phyloP scores from a whole-genome alignment of 2,113 vertebrate genomes.

The Pterophyllum scalare region DNA sequence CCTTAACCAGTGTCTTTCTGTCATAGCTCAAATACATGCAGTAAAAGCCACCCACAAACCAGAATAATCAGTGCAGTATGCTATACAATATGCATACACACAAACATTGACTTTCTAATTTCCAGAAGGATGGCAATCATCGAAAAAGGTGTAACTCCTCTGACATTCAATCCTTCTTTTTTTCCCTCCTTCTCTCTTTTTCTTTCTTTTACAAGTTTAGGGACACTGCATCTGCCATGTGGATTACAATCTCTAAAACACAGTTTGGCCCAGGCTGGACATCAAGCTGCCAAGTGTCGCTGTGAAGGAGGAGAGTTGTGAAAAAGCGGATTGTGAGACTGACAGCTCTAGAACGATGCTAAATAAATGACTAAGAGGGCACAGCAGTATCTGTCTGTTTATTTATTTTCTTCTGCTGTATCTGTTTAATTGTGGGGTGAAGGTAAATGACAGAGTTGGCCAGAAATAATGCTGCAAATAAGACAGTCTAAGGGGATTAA shows the following conservation, averaged over 20 bases:
- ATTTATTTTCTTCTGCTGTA: constrained; percentile 6
- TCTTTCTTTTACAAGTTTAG: constrained; percentile 16
- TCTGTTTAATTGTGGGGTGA: constrained; percentile 26
- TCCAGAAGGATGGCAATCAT: neutral
- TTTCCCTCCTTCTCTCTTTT: neutral
- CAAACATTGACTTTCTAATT: neutral
- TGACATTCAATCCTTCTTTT: neutral
- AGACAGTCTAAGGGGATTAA: neutral
- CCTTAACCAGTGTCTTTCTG: neutral
- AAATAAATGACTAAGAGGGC: constrained; percentile 42
- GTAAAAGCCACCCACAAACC: neutral
- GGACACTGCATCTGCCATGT: constrained; percentile 31
- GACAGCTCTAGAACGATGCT: constrained; percentile 44
- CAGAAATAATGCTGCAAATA: neutral
- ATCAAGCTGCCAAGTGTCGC: constrained; percentile 36
- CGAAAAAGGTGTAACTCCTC: neutral
- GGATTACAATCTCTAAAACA: constrained; percentile 33
- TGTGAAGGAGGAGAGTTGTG: constrained; percentile 54
- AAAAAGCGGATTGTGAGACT: constrained; percentile 36
- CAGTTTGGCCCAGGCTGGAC: constrained; percentile 32
- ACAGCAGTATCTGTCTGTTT: constrained; percentile 7
- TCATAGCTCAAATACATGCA: neutral
- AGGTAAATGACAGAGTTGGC: constrained; percentile 16
- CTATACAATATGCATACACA: neutral
- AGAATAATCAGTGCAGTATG: neutral